Evolutionary conservation across 2,113 vertebrate species (phyloP).

Genomic region (Anseranas semipalmata): DNA sequence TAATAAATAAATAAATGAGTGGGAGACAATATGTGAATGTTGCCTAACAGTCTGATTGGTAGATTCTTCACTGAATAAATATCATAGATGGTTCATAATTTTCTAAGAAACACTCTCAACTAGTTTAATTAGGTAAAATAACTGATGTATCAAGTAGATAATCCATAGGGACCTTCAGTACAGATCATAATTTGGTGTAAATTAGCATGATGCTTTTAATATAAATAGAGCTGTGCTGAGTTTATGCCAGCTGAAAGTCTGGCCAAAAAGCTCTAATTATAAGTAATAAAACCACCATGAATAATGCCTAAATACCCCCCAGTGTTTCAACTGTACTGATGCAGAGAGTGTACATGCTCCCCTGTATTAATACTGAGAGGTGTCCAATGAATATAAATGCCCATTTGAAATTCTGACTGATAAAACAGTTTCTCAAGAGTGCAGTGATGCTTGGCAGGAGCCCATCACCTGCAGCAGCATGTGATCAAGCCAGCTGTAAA

Average conservation of each 20-base stretch:
- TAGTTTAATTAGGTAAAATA: conserved; percentile 46
- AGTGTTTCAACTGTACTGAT: neutral
- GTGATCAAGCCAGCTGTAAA: neutral
- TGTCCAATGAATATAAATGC: conserved; percentile 33
- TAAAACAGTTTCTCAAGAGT: neutral
- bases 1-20: neutral
- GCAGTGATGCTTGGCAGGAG: conserved; percentile 40
- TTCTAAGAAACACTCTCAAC: neutral
- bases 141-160: neutral
- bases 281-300: conserved; percentile 10
- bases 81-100: neutral
- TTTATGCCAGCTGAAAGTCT: conserved; percentile 32
- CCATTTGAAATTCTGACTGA: conserved; percentile 5
- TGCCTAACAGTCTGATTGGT: neutral
- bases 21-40: neutral
- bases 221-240: neutral
- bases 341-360: neutral
- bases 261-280: conserved; percentile 19
- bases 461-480: conserved; percentile 37
- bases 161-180: conserved; percentile 14
- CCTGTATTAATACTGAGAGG: neutral
- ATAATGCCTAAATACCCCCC: conserved; percentile 11
- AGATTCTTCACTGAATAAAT: conserved; percentile 33
- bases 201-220: conserved; percentile 20
- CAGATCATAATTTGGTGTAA: conserved; percentile 19